phyloP scores from a whole-genome alignment of 1,140 invertebrate genomes.

The Drosophila arizonae region DNA sequence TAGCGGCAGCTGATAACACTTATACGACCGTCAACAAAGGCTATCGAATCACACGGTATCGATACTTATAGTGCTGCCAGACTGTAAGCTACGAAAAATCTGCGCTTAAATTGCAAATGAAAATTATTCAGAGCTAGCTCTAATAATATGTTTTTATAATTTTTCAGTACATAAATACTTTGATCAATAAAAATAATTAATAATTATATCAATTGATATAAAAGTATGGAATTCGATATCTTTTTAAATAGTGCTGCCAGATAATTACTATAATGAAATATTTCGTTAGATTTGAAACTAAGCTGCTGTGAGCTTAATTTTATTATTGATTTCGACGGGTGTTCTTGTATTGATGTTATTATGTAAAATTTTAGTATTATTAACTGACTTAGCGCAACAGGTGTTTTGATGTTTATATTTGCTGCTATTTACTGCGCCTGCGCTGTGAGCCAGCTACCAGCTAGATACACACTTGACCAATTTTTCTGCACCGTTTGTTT shows the following conservation, averaged over 20 bases:
- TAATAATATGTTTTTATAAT: background rate
- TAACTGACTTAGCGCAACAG: conserved; percentile 47
- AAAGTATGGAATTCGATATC: background rate
- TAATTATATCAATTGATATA: too few species aligned
- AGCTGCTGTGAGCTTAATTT: too few species aligned
- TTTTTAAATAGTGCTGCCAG: background rate
- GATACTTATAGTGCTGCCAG: conserved; percentile 27
- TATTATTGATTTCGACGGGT: too few species aligned
- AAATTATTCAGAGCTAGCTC: background rate
- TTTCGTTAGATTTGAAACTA: too few species aligned
- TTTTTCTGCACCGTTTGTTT: conserved; percentile 50
- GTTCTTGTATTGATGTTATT: background rate
- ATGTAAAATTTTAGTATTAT: background rate
- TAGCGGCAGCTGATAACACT: conserved; percentile 39
- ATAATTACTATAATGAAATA: too few species aligned
- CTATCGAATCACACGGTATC: conserved; percentile 24
- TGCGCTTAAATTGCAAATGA: background rate
- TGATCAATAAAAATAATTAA: too few species aligned
- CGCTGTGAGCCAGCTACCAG: conserved; percentile 47
- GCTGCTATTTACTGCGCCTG: conserved; percentile 41
- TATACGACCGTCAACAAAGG: conserved; percentile 7
- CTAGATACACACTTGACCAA: conserved; percentile 64
- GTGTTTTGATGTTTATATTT: background rate
- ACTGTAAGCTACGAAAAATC: background rate
- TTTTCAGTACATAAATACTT: too few species aligned